Conservation (phyloP, 2,113 vertebrate species). For the Anhinga anhinga region DNA sequence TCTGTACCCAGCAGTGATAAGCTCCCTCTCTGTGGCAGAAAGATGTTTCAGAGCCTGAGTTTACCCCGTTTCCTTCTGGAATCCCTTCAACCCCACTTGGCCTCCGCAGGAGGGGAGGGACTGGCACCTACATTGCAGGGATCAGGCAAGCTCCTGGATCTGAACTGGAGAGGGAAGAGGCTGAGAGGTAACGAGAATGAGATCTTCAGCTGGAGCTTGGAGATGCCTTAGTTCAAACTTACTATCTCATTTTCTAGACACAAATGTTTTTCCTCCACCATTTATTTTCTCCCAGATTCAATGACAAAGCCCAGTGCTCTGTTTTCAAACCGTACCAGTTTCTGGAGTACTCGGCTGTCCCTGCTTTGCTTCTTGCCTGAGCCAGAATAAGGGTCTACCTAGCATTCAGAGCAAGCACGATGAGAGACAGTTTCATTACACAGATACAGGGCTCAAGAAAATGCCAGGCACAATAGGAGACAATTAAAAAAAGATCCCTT, state of each 20-base stretch:
- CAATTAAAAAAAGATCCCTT: not conserved
- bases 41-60: not conserved
- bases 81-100: not conserved
- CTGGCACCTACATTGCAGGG: accelerated
- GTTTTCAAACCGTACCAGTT: not conserved
- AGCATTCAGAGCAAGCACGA: not conserved
- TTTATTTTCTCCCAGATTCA: not conserved
- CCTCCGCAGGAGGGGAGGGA: not conserved
- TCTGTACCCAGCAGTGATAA: not conserved
- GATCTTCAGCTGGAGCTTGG: not conserved
- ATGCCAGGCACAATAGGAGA: not conserved
- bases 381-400: not conserved
- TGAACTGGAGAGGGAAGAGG: not conserved
- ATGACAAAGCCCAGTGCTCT: not conserved
- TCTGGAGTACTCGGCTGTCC: not conserved
- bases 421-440: not conserved
- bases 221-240: not conserved
- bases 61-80: not conserved
- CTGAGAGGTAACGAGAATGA: not conserved
- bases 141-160: not conserved
- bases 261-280: not conserved
- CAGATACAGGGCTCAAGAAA: not conserved
- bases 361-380: not conserved
- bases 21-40: not conserved
- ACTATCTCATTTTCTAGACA: not conserved